Base-by-base conservation (phyloP, 2,888 invertebrate species). In the Atethmia centrago region DNA sequence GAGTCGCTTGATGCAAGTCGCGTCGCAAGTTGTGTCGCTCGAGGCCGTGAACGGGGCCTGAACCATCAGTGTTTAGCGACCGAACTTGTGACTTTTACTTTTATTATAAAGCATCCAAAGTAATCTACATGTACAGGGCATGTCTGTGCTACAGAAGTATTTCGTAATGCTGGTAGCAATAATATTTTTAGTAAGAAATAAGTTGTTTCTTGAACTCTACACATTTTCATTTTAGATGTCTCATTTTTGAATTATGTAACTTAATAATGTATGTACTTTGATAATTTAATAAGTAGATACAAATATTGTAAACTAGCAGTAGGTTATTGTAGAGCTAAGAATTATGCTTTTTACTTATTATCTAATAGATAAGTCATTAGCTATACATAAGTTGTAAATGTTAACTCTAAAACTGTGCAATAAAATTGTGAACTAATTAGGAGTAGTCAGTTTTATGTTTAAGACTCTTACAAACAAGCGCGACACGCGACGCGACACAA, bases 331-430 rank as follows among this genome's bases (percentile, higher is more conserved):
- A 25, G 28, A 62, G 21, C n/a, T 42, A n/a, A 59, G 28, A 5
- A 42, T 42, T n/a, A 7, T 42, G n/a, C 9, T 40, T 28, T 25
- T 55, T 28, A 55, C 16, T 28, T 16, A 56, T 56, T 16, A 19
- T 56, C 19, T 55, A 56, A 9, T 42, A 36, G 25, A 16, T 58
- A 56, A 40, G 36, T 36, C 40, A 19, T 16, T 47, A 58, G 16
- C 4, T 62, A 5, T 21, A 45, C 14, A 5, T 77, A 79, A 71
- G 40, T 61, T 68, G 71, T 66, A 82, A 71, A 80, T 77, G 12
- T 12, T 62, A 55, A 65, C 21, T 40, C n/a, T n/a, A 42, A 67
- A 61, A 63, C 10, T 77, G 84, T 83, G 83, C 83, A 83, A 83
- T 83, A 81, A 70, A 84, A 70, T 74, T 64, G 67, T 70, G 25